Percentiles rank a stretch among this genome's conserved stretches.
Conservation (phyloP, 1,140 invertebrate genomes). For the Sipha flava region DNA sequence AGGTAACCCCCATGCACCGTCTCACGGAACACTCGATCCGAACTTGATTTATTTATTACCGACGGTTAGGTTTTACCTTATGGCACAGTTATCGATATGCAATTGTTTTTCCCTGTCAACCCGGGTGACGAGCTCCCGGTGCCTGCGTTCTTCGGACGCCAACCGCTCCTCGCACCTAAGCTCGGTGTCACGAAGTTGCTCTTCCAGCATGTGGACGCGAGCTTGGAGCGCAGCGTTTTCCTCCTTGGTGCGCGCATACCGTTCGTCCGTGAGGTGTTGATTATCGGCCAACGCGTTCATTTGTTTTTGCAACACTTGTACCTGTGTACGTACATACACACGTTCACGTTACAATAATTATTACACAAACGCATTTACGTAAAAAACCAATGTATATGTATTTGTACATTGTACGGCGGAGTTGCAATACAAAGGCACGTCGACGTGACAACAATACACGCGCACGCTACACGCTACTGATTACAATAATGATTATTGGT, state of each 20-base stretch:
- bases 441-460: not conserved
- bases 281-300: conserved; percentile 76
- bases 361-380: no score
- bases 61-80: conserved; percentile 52
- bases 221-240: conserved; percentile 84
- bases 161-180: conserved; percentile 73
- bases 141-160: conserved; percentile 72
- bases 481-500: not conserved
- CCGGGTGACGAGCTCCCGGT: conserved; percentile 67
- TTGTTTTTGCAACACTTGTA: conserved; percentile 83
- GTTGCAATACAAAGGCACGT: not conserved
- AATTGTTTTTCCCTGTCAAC: conserved; percentile 78
- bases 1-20: no score
- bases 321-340: conserved; percentile 49
- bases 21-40: no score
- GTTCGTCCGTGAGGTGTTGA: conserved; percentile 72
- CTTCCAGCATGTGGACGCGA: conserved; percentile 79
- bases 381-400: no score
- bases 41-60: no score
- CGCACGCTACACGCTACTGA: not conserved
- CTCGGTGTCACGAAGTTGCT: conserved; percentile 82
- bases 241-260: conserved; percentile 75
- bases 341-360: not conserved
- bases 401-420: no score
- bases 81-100: conserved; percentile 74